Evolutionary conservation across 2,888 invertebrate species (phyloP), one percentile per base, ranked within the genome.

Genomic region (Eupithecia tripunctaria): DNA sequence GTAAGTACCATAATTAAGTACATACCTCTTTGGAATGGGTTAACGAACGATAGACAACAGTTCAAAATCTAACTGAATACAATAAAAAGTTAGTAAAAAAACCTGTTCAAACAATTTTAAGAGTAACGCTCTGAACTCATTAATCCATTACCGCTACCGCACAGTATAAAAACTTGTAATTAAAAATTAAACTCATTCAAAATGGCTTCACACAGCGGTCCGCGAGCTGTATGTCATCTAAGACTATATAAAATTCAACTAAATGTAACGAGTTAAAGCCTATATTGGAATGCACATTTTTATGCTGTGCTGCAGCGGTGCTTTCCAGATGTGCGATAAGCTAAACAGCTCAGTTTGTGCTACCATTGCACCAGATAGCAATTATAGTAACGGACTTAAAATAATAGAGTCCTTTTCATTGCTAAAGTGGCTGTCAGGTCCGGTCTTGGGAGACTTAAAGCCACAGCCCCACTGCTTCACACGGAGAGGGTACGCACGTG

Each of bases 1-100:
- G 72, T 75, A 75, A 75, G 70, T 78, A 76, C 76, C 71, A 67
- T 75, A 71, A 67, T 70, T 78, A 78, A 76, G 79, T 80, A 75
- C 74, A 70, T 29, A 78, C 75, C 68, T 71, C 80, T 79, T 80
- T 81, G 81, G 81, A 80, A 81, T 80, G 80, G 74, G 78, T 74
- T 71, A 75, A 75, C 74, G 29, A 73, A 74, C 67, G 72, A 68
- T 70, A 65, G 59, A 68, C 62, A 56, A 43, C 38, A 75, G 25
- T 60, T 43, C 67, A 67, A 71, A 63, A 71, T 66, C 21, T 59
- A 72, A 70, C 62, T 51, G 38, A 72, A 47, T 68, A 67, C 5
- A 56, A 56, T 51, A 51, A 36, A 51, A 56, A 69, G 65, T 77
- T 74, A 77, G 70, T 74, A 66, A 70, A 69, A 25, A 41, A 68